Percentiles rank a stretch among this genome's conserved stretches.
Conservation (phyloP, 2,888 invertebrate species). For the Platerodrilus igneus region DNA sequence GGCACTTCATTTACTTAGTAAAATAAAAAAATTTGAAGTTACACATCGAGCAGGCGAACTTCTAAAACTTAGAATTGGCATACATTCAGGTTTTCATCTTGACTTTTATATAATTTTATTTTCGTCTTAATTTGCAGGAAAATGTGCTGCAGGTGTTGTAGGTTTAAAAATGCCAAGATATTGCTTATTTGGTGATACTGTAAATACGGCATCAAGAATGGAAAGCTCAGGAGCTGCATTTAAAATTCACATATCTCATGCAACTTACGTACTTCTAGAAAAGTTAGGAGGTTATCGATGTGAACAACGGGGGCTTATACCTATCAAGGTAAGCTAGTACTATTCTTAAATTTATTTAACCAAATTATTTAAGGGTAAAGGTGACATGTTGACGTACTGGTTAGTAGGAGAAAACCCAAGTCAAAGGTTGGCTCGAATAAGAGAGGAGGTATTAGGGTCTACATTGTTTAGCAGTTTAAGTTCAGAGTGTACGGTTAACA, state of each 20-base stretch:
- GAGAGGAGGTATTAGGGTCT: conserved; percentile 47
- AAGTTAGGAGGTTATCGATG: conserved; percentile 68
- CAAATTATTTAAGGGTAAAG: conserved; percentile 58
- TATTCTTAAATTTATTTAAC: not conserved
- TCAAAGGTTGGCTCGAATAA: conserved; percentile 46
- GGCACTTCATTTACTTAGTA: conserved; percentile 68
- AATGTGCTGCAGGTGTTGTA: conserved; percentile 78
- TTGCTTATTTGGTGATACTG: conserved; percentile 79
- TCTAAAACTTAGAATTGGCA: conserved; percentile 68
- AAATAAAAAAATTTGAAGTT: conserved; percentile 65
- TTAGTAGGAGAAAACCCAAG: conserved; percentile 57
- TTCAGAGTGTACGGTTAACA: conserved; percentile 44
- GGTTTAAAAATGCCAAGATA: conserved; percentile 80
- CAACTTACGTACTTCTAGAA: conserved; percentile 62
- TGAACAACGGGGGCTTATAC: conserved; percentile 67
- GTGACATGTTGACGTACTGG: conserved; percentile 73
- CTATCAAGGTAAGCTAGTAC: conserved; percentile 59
- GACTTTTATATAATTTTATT: not conserved
- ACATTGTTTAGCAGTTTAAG: conserved; percentile 46
- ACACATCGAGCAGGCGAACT: conserved; percentile 64
- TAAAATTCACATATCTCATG: conserved; percentile 70
- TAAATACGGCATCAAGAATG: conserved; percentile 78
- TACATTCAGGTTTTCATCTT: conserved; percentile 57
- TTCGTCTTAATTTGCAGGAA: conserved; percentile 47
- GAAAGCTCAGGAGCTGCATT: conserved; percentile 72